Conservation (phyloP, 2,113 vertebrate genomes). For the Orycteropus afer region DNA sequence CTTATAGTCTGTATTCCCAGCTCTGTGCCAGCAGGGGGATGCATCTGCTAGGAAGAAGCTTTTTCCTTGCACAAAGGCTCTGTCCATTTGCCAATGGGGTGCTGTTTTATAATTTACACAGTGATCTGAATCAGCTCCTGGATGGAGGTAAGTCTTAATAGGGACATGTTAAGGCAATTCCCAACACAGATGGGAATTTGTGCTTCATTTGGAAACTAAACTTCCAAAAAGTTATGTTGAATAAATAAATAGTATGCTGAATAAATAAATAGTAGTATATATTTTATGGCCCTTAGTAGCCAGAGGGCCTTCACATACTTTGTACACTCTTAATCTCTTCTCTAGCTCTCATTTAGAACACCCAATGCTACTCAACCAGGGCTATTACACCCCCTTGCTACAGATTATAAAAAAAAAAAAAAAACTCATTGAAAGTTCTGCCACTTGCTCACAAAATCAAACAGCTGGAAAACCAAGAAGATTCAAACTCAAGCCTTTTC, state of each 20-base stretch:
- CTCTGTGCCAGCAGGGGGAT: too few species aligned
- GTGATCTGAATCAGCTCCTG: not conserved
- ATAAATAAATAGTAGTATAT: not conserved
- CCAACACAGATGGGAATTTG: not conserved
- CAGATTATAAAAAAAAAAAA: not conserved
- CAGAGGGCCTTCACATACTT: not conserved
- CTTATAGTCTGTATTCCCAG: not conserved
- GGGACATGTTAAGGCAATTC: not conserved
- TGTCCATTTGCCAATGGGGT: not conserved
- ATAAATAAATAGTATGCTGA: not conserved
- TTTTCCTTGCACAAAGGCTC: not conserved
- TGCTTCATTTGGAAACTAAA: slow-evolving; percentile 4
- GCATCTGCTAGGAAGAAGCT: not conserved
- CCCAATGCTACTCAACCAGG: not conserved
- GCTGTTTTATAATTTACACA: not conserved
- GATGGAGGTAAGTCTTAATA: not conserved
- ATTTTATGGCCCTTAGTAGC: not conserved
- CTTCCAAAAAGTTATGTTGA: not conserved
- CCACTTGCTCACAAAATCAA: not conserved
- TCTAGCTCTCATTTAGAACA: not conserved
- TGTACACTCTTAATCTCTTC: not conserved
- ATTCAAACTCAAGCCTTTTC: not conserved
- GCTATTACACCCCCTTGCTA: not conserved
- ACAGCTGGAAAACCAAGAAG: not conserved
- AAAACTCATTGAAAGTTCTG: not conserved